Evolutionary conservation across 2,888 invertebrate species (phyloP), one percentile per base, ranked within the genome.

Genomic region (Ganaspis brasiliensis): DNA sequence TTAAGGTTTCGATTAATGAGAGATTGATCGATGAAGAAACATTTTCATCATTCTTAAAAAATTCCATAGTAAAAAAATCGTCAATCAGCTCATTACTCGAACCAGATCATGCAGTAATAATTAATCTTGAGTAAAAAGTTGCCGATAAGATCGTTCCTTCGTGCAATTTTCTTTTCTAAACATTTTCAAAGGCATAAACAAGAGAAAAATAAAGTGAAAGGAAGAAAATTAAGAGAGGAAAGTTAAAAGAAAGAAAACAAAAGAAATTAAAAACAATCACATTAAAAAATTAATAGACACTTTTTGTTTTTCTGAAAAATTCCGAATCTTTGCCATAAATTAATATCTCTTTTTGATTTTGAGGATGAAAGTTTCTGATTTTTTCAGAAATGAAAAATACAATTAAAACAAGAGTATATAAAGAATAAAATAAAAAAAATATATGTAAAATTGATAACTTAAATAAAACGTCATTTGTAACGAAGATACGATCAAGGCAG

Each of bases 401-500:
- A 59, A n/a, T 31, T n/a, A 26, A 9, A 31, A 59, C 31, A 31
- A 14, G 12, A 67, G 14, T 40, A 40, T 21, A 24, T 1, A 14
- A 40, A n/a, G 9, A 59, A 45, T 5, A 21, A 21, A 21, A 10
- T 56, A 19, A 19, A 40, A 14, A 40, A 26, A 63, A 63, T 21
- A 21, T 12, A 63, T 40, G 6, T 26, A 14, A 26, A 63, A 63
- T 21, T 40, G 8, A 12, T 21, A 40, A 19, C n/a, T 63, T 24
- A 40, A 67, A 14, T 67, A 49, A 45, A 24, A 9, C n/a, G 9
- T n/a, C 5, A n/a, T 26, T 67, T 56, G 12, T 45, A 67, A 67
- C 67, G 45, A 67, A 67, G 67, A 45, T 9, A 67, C 45, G 45
- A 67, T 67, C 24, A 49, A 67, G 45, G 67, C 45, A 67, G 21